Base-by-base conservation (phyloP, 2,113 vertebrate genomes). In the Meleagris gallopavo region DNA sequence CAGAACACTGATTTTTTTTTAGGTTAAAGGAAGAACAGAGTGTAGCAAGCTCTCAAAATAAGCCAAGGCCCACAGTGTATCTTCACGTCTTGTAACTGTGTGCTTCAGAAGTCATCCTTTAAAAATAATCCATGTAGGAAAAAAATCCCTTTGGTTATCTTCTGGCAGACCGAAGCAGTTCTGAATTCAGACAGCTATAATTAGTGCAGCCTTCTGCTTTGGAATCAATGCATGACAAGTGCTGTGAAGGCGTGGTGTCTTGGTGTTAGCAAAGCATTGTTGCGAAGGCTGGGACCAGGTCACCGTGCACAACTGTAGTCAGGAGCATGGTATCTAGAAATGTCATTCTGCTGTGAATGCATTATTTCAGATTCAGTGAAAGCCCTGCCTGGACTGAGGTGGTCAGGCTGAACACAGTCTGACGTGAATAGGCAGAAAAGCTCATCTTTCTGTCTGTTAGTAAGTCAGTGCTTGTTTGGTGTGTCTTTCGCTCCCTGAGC, bases 231-330 rank as follows among this genome's bases (percentile, higher is more conserved):
- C 45, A 29, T 46, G 71, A 30, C 36, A 30, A 69, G 62, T 34
- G 34, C 83, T 64, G 55, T 24, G 9, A 40, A 22, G 52, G 50
- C 10, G 1, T 2, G 6, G 7, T 20, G 6, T 30, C 36, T 10
- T 73, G 3, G 8, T 40, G 40, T 40, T 60, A 54, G 82, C 15
- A 64, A 38, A n/a, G 43, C 3, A 34, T 40, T 62, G 19, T 24
- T 74, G 3, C 0, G 0, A 10, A 24, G 38, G 2, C 50, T 13
- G 75, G 54, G 11, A 20, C 36, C 29, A 29, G 45, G n/a, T 41
- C 36, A 25, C 13, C 54, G 2, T 4, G 15, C 66, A 57, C 29
- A 50, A 0, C 1, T 30, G 88, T 6, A n/a, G 48, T 15, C 1
- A 1, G 3, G 4, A 70, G 25, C 6, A 0, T 13, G 55, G 3